Evolutionary conservation across 2,888 invertebrate species (phyloP).

Genomic region (Chaetogeoica ovagalla): DNA sequence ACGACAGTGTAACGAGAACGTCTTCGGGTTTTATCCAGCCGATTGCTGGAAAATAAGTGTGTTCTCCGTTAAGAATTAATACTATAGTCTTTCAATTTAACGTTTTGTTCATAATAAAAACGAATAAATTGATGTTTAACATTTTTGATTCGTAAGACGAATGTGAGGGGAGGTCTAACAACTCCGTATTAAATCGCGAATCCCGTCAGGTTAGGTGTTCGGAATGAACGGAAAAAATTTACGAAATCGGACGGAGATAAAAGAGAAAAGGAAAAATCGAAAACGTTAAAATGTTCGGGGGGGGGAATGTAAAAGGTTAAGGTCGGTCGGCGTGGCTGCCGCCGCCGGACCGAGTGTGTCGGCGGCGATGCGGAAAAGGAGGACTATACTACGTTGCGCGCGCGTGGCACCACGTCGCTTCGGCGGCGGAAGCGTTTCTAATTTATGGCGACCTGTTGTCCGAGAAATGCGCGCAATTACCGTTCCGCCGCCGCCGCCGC

Average conservation of each 20-base stretch:
- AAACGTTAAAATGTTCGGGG: background rate
- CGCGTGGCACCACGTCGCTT: background rate
- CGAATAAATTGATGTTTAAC: too few relatives aligned
- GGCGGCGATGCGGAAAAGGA: background rate
- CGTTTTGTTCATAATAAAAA: too few relatives aligned
- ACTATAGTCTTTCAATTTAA: too few relatives aligned
- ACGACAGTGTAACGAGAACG: too few relatives aligned
- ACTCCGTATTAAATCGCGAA: too few relatives aligned
- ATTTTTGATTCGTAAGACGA: too few relatives aligned
- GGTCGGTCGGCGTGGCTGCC: background rate
- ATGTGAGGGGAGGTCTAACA: too few relatives aligned
- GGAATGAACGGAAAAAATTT: background rate
- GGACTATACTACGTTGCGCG: too few relatives aligned
- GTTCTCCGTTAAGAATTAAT: too few relatives aligned
- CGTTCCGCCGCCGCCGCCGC: conserved; percentile 25
- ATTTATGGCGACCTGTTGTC: conserved; percentile 53
- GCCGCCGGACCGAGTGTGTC: background rate
- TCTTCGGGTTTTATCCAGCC: too few relatives aligned
- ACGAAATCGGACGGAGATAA: background rate
- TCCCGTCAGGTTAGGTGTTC: too few relatives aligned
- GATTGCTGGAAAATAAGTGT: too few relatives aligned
- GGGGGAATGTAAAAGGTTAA: background rate
- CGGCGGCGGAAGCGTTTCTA: conserved; percentile 43
- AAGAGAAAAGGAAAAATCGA: background rate
- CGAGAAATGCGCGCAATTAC: conserved; percentile 52